A percentile compares a stretch with the other conserved stretches of the same genome.
These are phyloP conservation scores for Macropodus opercularis DNA, from an alignment of 2,797 vertebrate genomes.

Conservation along the genomic window DNA sequence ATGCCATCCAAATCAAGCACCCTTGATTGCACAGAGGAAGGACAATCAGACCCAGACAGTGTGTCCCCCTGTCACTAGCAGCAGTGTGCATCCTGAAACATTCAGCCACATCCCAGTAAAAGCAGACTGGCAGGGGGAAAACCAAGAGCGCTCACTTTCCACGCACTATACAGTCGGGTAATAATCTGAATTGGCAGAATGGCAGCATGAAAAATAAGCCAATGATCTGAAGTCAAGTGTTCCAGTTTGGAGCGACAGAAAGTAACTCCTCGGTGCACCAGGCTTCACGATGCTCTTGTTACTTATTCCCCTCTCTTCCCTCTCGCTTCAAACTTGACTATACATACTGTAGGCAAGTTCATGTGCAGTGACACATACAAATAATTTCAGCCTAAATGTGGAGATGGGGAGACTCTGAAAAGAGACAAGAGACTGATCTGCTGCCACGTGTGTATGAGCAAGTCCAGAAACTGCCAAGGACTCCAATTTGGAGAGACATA, in stretches of 20 bases:
- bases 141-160: slow-evolving; percentile 37
- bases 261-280: slow-evolving; percentile 35
- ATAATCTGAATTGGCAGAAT: slow-evolving; percentile 62
- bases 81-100: slow-evolving; percentile 40
- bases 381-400: slow-evolving; percentile 44
- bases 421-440: slow-evolving; percentile 43
- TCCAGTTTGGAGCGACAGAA: slow-evolving; percentile 59
- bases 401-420: slow-evolving; percentile 26
- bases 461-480: slow-evolving; percentile 44
- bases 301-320: slow-evolving; percentile 20
- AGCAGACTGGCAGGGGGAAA: slow-evolving; percentile 51
- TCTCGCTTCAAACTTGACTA: slow-evolving; percentile 29
- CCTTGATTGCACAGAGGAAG: slow-evolving; percentile 69
- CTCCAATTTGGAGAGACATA: slow-evolving; percentile 69
- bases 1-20: slow-evolving; percentile 36
- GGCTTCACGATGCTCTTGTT: slow-evolving; percentile 28
- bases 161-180: slow-evolving; percentile 52
- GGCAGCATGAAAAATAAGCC: slow-evolving; percentile 56
- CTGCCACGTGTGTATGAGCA: slow-evolving; percentile 61
- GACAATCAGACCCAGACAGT: slow-evolving; percentile 68
- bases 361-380: slow-evolving; percentile 49
- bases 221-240: slow-evolving; percentile 55
- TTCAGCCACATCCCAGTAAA: slow-evolving; percentile 42
- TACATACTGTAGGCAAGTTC: slow-evolving; percentile 17
- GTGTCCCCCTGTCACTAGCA: slow-evolving; percentile 35